Percentiles rank a stretch among this genome's conserved stretches.
Evolutionary conservation across 2,888 invertebrate species (phyloP).

Genomic region (Cephus spinipes): DNA sequence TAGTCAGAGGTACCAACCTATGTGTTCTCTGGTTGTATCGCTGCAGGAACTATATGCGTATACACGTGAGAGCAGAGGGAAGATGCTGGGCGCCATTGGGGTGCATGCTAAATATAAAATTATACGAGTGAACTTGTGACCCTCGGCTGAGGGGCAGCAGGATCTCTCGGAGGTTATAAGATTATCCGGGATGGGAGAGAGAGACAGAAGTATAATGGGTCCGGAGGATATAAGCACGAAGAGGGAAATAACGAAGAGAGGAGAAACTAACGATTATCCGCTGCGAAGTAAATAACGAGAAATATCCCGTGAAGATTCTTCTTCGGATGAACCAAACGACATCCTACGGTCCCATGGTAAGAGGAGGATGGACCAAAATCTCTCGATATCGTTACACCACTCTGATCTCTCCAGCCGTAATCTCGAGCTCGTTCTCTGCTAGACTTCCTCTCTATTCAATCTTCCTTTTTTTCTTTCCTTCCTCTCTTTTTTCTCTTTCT

Average conservation of each 20-base stretch:
- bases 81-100: not conserved
- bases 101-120: slow-evolving; percentile 39
- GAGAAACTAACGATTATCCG: not conserved
- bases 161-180: not conserved
- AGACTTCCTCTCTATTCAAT: not conserved
- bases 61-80: not conserved
- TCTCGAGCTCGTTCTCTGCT: not conserved
- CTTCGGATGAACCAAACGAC: not conserved
- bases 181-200: not conserved
- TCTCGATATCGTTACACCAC: not conserved
- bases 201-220: not conserved
- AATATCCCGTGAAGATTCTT: not conserved
- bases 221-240: not conserved
- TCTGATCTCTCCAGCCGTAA: not conserved
- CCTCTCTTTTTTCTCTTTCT: slow-evolving; percentile 15
- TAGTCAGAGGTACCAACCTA: not conserved
- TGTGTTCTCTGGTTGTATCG: not conserved
- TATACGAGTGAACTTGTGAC: slow-evolving; percentile 32
- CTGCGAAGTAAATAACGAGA: not conserved
- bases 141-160: not conserved
- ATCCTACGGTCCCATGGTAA: not conserved
- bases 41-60: not conserved
- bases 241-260: not conserved
- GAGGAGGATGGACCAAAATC: not conserved
- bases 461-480: slow-evolving; percentile 21